Conservation (phyloP, 2,888 invertebrate genomes). For the Dugesia japonica region DNA sequence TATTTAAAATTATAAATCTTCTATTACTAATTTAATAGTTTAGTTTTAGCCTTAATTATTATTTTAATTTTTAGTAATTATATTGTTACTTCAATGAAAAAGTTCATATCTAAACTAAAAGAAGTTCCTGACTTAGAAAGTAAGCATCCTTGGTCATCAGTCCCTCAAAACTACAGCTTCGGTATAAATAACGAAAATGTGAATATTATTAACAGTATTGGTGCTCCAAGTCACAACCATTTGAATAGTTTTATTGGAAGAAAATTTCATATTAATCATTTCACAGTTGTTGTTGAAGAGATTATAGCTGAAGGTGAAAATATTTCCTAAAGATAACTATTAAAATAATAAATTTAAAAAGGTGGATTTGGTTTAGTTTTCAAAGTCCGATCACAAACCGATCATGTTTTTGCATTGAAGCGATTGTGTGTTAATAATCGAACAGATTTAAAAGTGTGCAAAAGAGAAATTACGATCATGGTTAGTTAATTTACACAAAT, state of each 20-base stretch:
- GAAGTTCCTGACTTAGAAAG: not conserved
- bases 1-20: too few species aligned
- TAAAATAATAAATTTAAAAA: too few species aligned
- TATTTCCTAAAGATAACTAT: too few species aligned
- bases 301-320: not conserved
- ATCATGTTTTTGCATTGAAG: conserved; percentile 65
- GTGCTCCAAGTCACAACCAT: not conserved
- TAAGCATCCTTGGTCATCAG: not conserved
- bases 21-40: too few species aligned
- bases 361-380: conserved; percentile 84
- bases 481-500: conserved; percentile 52
- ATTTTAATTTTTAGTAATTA: too few species aligned
- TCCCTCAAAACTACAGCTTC: not conserved
- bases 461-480: conserved; percentile 75
- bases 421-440: conserved; percentile 81
- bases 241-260: conserved; percentile 1
- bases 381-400: conserved; percentile 58
- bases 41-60: too few species aligned
- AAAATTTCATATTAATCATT: not conserved
- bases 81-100: not conserved
- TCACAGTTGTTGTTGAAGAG: not conserved
- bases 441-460: conserved; percentile 68
- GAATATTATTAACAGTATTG: not conserved
- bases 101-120: conserved; percentile 4
- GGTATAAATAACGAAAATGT: not conserved